Evolutionary conservation across 1,140 invertebrate species (phyloP), one percentile per base, ranked within the genome.

Genomic region (Asobara japonica): DNA sequence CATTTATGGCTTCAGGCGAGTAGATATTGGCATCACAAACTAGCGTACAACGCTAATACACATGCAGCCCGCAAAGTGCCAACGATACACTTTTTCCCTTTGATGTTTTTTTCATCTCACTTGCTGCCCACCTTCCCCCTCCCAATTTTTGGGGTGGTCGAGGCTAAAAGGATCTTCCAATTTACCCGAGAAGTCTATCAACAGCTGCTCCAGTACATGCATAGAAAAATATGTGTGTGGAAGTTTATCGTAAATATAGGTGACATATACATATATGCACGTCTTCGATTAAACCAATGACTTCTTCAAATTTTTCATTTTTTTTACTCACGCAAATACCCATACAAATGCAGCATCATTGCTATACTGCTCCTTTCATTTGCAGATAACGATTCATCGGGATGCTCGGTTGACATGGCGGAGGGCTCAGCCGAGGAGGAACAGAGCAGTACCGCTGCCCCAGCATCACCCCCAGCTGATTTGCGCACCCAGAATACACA

Each of bases 371-470:
- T 56, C 22, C n/a, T 20, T 27, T 56, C 18, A 11, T 68, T 48
- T 56, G 22, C 22, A 88, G 87, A 86, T 82, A 81, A 78, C 81
- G 82, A 84, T 72, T 82, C 79, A 77, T 86, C 85, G 83, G 85
- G 84, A 88, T 88, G 86, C 84, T 82, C 83, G 86, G 84, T 80
- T 88, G 86, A 88, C 83, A 88, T 88, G 87, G 87, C 87, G 82
- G 87, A 88, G 80, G 87, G 87, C 80, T 88, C 85, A 77, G 85
- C 86, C 77, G 87, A 88, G 80, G 87, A 88, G 82, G 87, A 88
- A 83, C 86, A 87, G 81, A 86, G 86, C 84, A 87, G 85, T 86
- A 87, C 84, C 74, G 85, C 85, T 84, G 86, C 86, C 60, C 85
- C 86, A 77, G 86, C 86, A 79, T 86, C 86, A 69, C 86, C 86